Percentiles rank a stretch among this genome's conserved stretches.
Evolutionary conservation across 92 coral and sea anemone genomes (phyloP).

Genomic region (Umimayanthus chanpuru): DNA sequence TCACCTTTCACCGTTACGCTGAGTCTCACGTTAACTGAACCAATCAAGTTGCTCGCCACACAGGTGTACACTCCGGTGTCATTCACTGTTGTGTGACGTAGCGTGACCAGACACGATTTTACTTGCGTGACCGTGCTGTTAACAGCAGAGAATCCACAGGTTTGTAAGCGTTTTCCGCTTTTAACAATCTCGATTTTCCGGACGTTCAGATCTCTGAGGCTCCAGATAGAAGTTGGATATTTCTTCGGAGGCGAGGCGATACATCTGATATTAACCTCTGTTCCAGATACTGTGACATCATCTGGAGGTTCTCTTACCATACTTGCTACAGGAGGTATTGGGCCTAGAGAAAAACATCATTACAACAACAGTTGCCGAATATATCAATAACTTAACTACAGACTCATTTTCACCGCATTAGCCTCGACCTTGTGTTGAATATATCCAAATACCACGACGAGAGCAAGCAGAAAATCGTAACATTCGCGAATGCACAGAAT

Average conservation of each 20-base stretch:
- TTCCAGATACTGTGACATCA: conserved; percentile 10
- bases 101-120: conserved; percentile 5
- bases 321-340: conserved; percentile 8
- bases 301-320: conserved; percentile 13
- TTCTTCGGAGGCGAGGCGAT: background rate
- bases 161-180: background rate
- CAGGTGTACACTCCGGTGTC: conserved; percentile 50
- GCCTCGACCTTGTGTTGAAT: too few relatives aligned
- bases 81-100: conserved; percentile 21
- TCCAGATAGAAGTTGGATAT: conserved; percentile 39
- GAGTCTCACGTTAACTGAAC: conserved; percentile 3
- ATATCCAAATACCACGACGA: too few relatives aligned
- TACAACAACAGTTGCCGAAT: background rate
- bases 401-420: too few relatives aligned
- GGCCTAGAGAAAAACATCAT: conserved; percentile 8
- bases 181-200: background rate
- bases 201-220: background rate
- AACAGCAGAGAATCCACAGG: background rate
- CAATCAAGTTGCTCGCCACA: background rate
- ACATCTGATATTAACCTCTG: conserved; percentile 38
- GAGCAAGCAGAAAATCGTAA: too few relatives aligned
- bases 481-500: too few relatives aligned
- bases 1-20: conserved; percentile 41
- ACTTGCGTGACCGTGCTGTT: background rate
- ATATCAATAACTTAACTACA: too few relatives aligned